phyloP scores from a whole-genome alignment of 2,113 vertebrate species.

The Centropristis striata region DNA sequence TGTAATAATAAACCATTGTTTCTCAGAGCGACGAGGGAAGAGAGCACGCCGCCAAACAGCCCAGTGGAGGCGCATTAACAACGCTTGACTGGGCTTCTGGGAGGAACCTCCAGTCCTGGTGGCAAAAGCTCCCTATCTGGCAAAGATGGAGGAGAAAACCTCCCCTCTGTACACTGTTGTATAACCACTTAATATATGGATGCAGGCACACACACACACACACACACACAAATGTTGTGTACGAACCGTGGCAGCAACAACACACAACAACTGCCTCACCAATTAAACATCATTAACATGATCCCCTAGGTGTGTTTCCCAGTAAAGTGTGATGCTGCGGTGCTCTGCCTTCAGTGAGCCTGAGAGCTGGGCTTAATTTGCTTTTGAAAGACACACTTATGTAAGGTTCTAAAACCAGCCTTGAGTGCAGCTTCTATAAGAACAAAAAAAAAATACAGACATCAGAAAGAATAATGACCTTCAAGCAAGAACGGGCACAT shows the following conservation, averaged over 20 bases:
- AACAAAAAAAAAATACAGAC: conserved; percentile 27
- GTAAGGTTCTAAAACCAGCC: conserved; percentile 38
- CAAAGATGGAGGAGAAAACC: conserved; percentile 33
- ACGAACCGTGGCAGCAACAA: neutral
- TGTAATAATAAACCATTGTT: conserved; percentile 75
- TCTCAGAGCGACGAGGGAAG: conserved; percentile 58
- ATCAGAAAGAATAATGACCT: conserved; percentile 32
- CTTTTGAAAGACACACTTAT: conserved; percentile 61
- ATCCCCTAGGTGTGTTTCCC: conserved; percentile 59
- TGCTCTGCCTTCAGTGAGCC: conserved; percentile 43
- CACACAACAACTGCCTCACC: conserved; percentile 48
- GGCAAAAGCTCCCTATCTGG: conserved; percentile 34
- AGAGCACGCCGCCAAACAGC: conserved; percentile 49
- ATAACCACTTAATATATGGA: conserved; percentile 56
- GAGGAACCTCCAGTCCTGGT: conserved; percentile 52
- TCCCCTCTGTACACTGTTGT: conserved; percentile 34
- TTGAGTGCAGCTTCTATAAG: conserved; percentile 28
- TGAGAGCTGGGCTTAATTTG: conserved; percentile 50
- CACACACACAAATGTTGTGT: conserved; percentile 27
- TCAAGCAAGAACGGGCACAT: conserved; percentile 43
- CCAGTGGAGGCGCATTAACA: conserved; percentile 62
- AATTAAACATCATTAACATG: conserved; percentile 72
- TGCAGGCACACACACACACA: conserved; percentile 35
- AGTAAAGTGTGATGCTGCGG: conserved; percentile 37
- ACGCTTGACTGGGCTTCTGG: conserved; percentile 63